Base-by-base conservation (phyloP, 2,113 vertebrate species). In the Smithornis capensis region DNA sequence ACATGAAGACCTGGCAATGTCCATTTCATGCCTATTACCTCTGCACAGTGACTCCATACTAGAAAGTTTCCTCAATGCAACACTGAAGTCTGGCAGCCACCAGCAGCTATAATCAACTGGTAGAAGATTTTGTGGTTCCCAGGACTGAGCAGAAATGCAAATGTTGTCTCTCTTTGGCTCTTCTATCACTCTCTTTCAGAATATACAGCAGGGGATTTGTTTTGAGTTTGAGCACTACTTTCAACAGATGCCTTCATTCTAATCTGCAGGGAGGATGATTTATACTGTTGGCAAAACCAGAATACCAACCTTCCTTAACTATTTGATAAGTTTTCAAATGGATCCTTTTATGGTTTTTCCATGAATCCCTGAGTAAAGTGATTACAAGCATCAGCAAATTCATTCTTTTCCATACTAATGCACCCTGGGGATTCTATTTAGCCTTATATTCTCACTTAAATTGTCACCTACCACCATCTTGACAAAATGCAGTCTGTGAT, bases 141-240 rank as follows among this genome's bases (percentile, higher is more conserved):
- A 91, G 44, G 63, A 65, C 45, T 47, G 67, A 83, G 59, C 47
- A 81, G 83, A 92, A 94, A 80, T 55, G 37, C 28, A 60, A 65
- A 68, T 60, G 19, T 44, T 3, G 0, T 29, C 29, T 49, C 42
- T n/a, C 2, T 59, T 87, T 82, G 19, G 59, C 60, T 86, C 59
- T 92, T 63, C 40, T n/a, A 31, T 89, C 75, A 28, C 24, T 59
- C 45, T 25, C 74, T 78, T 53, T 90, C 77, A 95, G 53, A 71
- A 49, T 50, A 40, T 65, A 76, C 22, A 62, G 53, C 59, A 87
- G 86, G 79, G 44, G 19, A 29, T 24, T 85, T 55, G 33, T 75
- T 94, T 87, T 68, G 49, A 78, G 68, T 89, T 68, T 60, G 40
- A 80, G 37, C 57, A 33, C 33, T n/a, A 17, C 31, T 83, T 94